Evolutionary conservation across 1,140 invertebrate species (phyloP).

Genomic region (Anthonomus grandis): DNA sequence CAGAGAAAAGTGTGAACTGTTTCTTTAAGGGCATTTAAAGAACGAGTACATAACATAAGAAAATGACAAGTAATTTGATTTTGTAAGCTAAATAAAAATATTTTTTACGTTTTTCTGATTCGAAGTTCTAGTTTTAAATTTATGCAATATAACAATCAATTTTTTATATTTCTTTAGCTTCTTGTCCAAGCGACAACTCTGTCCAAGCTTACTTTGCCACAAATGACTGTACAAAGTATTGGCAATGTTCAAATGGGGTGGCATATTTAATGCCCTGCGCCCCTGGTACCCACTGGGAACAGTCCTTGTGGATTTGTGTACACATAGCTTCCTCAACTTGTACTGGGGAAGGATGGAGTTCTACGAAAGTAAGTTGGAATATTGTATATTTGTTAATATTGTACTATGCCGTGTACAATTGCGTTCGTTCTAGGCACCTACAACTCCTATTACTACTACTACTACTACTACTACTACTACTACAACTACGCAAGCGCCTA

Average conservation of each 20-base stretch:
- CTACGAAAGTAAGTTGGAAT: neutral
- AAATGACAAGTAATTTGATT: too few relatives aligned
- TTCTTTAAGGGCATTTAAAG: too few relatives aligned
- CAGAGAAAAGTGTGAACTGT: too few relatives aligned
- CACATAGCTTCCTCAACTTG: constrained; percentile 10
- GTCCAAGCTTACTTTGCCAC: constrained; percentile 20
- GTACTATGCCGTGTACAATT: too few relatives aligned
- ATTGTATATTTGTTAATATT: neutral
- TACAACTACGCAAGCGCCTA: constrained; percentile 1
- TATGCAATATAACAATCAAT: too few relatives aligned
- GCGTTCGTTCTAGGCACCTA: neutral
- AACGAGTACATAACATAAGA: too few relatives aligned
- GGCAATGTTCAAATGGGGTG: constrained; percentile 53
- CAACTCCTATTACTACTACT: neutral
- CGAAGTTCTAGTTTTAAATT: too few relatives aligned
- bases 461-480: neutral
- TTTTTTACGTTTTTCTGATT: too few relatives aligned
- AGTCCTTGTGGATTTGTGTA: constrained; percentile 31
- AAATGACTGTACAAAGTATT: constrained; percentile 55
- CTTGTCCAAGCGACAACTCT: constrained; percentile 10
- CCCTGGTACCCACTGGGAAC: constrained; percentile 46
- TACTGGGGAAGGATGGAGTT: constrained; percentile 15
- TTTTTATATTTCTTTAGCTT: too few relatives aligned
- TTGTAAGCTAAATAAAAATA: too few relatives aligned
- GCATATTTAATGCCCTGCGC: constrained; percentile 48